Conservation (phyloP, 2,113 vertebrate genomes). For the Heliornis fulica region DNA sequence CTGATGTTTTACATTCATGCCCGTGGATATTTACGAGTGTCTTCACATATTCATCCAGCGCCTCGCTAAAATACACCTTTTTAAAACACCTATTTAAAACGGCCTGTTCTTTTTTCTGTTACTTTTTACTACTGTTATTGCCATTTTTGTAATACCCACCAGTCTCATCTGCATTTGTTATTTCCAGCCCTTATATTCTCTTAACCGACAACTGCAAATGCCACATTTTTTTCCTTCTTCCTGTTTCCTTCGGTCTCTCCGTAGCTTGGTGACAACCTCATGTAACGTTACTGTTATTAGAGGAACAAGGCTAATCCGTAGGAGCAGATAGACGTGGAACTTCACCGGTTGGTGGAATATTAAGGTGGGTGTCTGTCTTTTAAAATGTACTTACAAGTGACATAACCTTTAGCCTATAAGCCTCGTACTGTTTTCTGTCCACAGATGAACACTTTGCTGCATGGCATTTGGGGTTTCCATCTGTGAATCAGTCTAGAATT, state of each 20-base stretch:
- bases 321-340: not conserved
- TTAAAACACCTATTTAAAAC: not conserved
- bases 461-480: slow-evolving; percentile 66
- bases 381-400: slow-evolving; percentile 14
- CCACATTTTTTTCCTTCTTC: not conserved
- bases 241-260: not conserved
- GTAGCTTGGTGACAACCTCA: not conserved
- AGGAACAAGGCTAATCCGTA: not conserved
- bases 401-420: slow-evolving; percentile 47
- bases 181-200: not conserved
- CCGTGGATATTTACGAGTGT: not conserved
- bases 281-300: not conserved
- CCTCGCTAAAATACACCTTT: not conserved
- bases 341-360: not conserved
- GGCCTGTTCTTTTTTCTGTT: not conserved
- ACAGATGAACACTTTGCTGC: slow-evolving; percentile 10
- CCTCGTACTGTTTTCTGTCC: slow-evolving; percentile 66
- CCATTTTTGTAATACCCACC: not conserved
- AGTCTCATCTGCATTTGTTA: not conserved
- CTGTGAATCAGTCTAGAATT: slow-evolving; percentile 62
- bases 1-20: not conserved
- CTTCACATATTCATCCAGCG: not conserved
- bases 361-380: not conserved
- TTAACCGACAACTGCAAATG: not conserved
- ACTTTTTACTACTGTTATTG: not conserved